Evolutionary conservation across 1,140 invertebrate genomes (phyloP), one percentile per base, ranked within the genome.

Genomic region (Lethocerus indicus): DNA sequence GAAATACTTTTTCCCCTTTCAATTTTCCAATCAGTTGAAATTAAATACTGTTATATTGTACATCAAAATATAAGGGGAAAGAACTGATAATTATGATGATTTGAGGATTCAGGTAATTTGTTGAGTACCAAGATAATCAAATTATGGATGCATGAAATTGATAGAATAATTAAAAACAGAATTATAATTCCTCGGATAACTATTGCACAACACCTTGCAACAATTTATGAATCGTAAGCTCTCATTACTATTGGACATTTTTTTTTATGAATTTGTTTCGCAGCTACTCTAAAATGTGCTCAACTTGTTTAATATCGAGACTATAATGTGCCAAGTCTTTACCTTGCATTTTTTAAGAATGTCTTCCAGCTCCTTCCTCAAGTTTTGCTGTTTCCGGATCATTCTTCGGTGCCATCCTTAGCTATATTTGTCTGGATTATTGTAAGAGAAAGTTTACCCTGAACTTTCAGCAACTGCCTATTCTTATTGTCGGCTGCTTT

Each of bases 321-420:
- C n/a, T n/a, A n/a, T n/a, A n/a, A n/a, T n/a, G n/a, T n/a, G n/a
- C n/a, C n/a, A n/a, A n/a, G n/a, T n/a, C n/a, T n/a, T 57, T 63
- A 81, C 79, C 72, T 83, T 72, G 56, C 82, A 74, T 59, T 81
- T 78, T 54, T 73, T 72, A 54, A 82, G 78, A 44, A 84, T 62
- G 53, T 80, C 79, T 29, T 83, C 81, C 5, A 90, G 64, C 63
- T 90, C 85, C 57, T 84, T 79, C 59, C 81, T 78, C 5, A n/a
- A 90, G 67, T 25, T 73, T 73, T 23, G 73, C 64, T 1, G 75
- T 76, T 64, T 88, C 86, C 1, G 81, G 71, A 67, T 89, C 84
- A 52, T 81, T 80, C 64, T 88, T 88, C 1, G 78, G 77, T 59
- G 68, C 67, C 71, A 75, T 74, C 45, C 45, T 57, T n/a, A n/a